phyloP scores from a whole-genome alignment of 2,113 vertebrate genomes.

The Poecile atricapillus region DNA sequence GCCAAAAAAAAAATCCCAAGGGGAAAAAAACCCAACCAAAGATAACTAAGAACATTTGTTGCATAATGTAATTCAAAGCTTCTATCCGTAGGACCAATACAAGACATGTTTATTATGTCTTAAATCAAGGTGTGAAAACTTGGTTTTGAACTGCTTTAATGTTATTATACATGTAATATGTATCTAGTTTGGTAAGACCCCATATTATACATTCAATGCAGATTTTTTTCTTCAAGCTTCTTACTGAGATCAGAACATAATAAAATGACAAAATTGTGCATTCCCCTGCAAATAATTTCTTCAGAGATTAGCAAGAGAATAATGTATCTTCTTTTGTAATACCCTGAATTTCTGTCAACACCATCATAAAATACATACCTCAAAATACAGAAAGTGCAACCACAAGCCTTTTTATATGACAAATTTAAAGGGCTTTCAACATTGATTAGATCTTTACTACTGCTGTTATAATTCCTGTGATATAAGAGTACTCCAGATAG shows the following conservation, averaged over 20 bases:
- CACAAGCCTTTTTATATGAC: background rate
- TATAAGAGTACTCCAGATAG: background rate
- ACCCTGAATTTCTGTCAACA: background rate
- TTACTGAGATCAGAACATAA: background rate
- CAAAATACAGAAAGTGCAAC: background rate
- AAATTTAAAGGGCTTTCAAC: background rate
- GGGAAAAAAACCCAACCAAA: background rate
- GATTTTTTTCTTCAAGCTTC: background rate
- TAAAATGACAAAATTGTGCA: background rate
- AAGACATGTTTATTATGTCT: background rate
- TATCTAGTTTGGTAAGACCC: background rate
- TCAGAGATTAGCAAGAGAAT: background rate
- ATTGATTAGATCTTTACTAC: background rate
- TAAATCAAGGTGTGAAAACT: background rate
- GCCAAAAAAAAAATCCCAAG: background rate
- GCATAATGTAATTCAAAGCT: background rate
- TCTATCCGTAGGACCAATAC: background rate
- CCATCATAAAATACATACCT: background rate
- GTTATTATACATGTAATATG: background rate
- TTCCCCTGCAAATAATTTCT: background rate
- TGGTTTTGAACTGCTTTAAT: background rate
- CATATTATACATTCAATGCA: background rate
- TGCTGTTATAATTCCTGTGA: background rate
- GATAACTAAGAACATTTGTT: conserved; percentile 14
- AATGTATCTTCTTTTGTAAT: background rate